These are phyloP conservation scores for Eristalis arbustorum DNA, from an alignment of 2,888 invertebrate genomes.

Conservation along the genomic window DNA sequence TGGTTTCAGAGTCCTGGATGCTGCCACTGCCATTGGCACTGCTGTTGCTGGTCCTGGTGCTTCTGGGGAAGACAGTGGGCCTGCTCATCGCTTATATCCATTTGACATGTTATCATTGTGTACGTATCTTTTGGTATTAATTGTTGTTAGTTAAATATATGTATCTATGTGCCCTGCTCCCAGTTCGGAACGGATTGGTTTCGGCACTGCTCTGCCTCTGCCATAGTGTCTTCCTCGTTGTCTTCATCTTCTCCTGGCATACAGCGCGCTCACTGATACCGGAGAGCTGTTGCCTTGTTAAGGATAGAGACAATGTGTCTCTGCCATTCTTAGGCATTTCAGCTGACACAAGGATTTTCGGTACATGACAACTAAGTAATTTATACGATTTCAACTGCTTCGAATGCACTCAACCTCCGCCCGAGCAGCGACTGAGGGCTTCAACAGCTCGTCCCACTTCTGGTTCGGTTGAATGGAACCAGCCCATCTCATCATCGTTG, in stretches of 20 bases:
- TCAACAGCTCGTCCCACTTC: constrained; percentile 58
- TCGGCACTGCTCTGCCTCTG: constrained; percentile 31
- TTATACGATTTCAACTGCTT: constrained; percentile 70
- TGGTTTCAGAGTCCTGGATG: constrained; percentile 57
- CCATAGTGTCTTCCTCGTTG: constrained; percentile 55
- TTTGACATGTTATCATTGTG: constrained; percentile 71
- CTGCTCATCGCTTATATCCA: constrained; percentile 70
- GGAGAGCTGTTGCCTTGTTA: constrained; percentile 70
- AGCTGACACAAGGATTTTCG: constrained; percentile 71
- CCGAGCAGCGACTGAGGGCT: constrained; percentile 30
- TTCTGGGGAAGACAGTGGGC: constrained; percentile 63
- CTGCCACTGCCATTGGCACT: not conserved
- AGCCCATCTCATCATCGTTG: constrained; percentile 60
- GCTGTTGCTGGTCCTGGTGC: not conserved
- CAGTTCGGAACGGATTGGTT: constrained; percentile 51
- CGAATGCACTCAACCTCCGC: constrained; percentile 67
- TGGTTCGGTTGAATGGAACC: constrained; percentile 43
- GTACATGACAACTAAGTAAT: constrained; percentile 71
- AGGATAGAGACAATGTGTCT: constrained; percentile 71
- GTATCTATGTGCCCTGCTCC: constrained; percentile 54
- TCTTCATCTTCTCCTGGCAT: constrained; percentile 35
- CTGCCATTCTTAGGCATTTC: constrained; percentile 71
- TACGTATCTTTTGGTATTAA: constrained; percentile 71
- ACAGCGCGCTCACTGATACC: constrained; percentile 55
- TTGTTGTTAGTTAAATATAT: constrained; percentile 70